Conservation (phyloP, 1,140 invertebrate species). For the Drosophila pachea region DNA sequence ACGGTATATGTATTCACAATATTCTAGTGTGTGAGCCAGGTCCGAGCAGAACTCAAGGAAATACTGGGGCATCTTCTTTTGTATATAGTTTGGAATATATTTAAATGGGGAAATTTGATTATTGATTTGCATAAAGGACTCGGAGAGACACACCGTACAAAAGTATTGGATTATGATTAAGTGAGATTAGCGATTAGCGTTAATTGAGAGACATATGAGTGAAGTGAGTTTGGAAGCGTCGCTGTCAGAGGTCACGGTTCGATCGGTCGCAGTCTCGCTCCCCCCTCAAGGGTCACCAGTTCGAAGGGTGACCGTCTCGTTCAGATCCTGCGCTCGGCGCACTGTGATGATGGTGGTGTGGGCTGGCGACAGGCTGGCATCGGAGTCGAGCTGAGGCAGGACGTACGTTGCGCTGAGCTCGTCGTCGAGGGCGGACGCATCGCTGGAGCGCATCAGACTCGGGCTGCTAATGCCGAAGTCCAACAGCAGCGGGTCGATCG, state of each 20-base stretch:
- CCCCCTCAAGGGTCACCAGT: slow-evolving; percentile 52
- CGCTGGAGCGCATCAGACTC: slow-evolving; percentile 70
- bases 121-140: too few species aligned
- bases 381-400: slow-evolving; percentile 38
- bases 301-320: slow-evolving; percentile 1
- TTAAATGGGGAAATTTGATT: too few species aligned
- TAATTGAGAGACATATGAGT: slow-evolving; percentile 33
- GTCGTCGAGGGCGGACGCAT: slow-evolving; percentile 50
- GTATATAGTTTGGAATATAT: too few species aligned
- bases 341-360: slow-evolving; percentile 68
- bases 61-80: too few species aligned
- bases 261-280: too few species aligned
- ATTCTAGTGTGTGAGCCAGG: too few species aligned
- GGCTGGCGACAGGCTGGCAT: slow-evolving; percentile 65
- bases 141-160: too few species aligned
- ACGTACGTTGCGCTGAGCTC: slow-evolving; percentile 62
- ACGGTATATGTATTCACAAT: too few species aligned
- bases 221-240: slow-evolving; percentile 19
- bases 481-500: slow-evolving; percentile 52
- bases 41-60: too few species aligned
- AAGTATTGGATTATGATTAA: too few species aligned
- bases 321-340: slow-evolving; percentile 28
- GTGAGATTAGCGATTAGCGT: neutral
- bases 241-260: slow-evolving; percentile 6
- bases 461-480: slow-evolving; percentile 77